phyloP scores from a whole-genome alignment of 2,888 invertebrate genomes.

The Chromoteleia sp. region DNA sequence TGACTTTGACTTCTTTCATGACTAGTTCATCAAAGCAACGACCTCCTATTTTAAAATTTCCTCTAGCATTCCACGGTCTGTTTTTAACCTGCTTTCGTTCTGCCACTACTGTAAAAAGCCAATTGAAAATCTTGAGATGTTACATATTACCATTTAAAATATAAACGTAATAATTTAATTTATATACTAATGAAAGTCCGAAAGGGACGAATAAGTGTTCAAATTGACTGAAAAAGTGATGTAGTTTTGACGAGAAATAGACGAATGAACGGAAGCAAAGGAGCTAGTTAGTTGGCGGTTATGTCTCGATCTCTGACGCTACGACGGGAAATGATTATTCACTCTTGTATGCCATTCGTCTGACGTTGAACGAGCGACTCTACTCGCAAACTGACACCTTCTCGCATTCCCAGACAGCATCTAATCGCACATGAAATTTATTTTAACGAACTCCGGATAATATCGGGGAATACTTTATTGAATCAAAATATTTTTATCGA shows the following conservation, averaged over 20 bases:
- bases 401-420: conserved; percentile 38
- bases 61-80: conserved; percentile 24
- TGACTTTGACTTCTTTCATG: conserved; percentile 68
- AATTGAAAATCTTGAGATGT: background rate
- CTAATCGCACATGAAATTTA: conserved; percentile 32
- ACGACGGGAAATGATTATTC: conserved; percentile 81
- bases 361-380: conserved; percentile 80
- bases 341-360: conserved; percentile 73
- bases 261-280: too few species aligned
- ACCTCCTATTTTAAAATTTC: conserved; percentile 51
- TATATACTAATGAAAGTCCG: too few species aligned
- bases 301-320: conserved; percentile 33
- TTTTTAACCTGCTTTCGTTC: conserved; percentile 15
- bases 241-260: too few species aligned
- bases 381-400: conserved; percentile 71
- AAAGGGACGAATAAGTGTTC: too few species aligned
- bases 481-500: background rate
- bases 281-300: background rate
- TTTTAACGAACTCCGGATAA: conserved; percentile 25
- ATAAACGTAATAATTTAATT: too few species aligned
- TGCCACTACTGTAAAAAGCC: conserved; percentile 6
- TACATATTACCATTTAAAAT: background rate
- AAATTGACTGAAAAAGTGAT: too few species aligned
- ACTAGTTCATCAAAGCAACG: conserved; percentile 59
- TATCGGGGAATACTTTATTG: background rate